A percentile compares a stretch with the other conserved stretches of the same genome.
Conservation (phyloP, 2,888 invertebrate genomes). For the Polia nebulosa region DNA sequence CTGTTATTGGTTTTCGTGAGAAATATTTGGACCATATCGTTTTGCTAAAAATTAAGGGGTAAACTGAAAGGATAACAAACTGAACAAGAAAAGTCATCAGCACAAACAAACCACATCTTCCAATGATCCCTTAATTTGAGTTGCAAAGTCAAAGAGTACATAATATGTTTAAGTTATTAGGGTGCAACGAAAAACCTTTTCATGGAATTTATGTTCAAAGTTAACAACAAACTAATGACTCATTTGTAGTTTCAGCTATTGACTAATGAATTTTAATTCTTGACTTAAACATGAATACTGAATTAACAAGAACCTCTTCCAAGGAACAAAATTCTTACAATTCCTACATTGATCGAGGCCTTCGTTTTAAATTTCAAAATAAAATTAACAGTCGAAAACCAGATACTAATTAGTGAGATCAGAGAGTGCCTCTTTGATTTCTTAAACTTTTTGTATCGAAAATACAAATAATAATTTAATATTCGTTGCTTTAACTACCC, state of each 20-base stretch:
- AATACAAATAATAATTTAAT: slow-evolving; percentile 70
- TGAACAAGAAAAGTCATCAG: slow-evolving; percentile 27
- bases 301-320: slow-evolving; percentile 71
- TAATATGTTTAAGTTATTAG: slow-evolving; percentile 27
- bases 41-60: slow-evolving; percentile 23
- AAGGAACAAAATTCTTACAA: slow-evolving; percentile 69
- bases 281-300: slow-evolving; percentile 67
- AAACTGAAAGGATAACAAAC: slow-evolving; percentile 8
- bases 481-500: slow-evolving; percentile 66
- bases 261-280: slow-evolving; percentile 78
- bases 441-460: slow-evolving; percentile 51
- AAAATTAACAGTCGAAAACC: slow-evolving; percentile 62
- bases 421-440: slow-evolving; percentile 51
- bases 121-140: slow-evolving; percentile 14
- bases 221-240: slow-evolving; percentile 62
- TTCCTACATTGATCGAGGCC: slow-evolving; percentile 66
- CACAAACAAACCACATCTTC: background rate
- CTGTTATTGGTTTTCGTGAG: slow-evolving; percentile 56
- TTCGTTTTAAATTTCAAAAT: slow-evolving; percentile 71
- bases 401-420: slow-evolving; percentile 71
- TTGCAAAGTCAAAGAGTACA: background rate
- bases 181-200: slow-evolving; percentile 36
- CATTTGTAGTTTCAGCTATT: slow-evolving; percentile 66
- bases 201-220: slow-evolving; percentile 50
- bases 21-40: slow-evolving; percentile 43